phyloP scores from a whole-genome alignment of 2,113 vertebrate species.

The Lamprotornis superbus region DNA sequence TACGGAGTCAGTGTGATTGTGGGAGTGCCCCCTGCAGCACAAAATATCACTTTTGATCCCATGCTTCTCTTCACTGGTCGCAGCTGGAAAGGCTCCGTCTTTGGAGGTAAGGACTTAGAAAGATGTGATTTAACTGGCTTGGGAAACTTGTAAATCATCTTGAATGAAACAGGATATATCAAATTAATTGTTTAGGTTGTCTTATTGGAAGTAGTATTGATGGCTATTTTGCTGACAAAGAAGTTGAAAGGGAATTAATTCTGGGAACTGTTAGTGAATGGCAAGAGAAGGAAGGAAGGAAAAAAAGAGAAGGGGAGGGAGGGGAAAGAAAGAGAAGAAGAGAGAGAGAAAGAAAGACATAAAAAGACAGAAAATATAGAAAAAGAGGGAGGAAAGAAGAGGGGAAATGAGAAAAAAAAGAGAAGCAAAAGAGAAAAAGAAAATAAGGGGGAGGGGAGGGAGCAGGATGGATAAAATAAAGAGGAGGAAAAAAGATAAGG shows the following conservation, averaged over 20 bases:
- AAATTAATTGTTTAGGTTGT: neutral
- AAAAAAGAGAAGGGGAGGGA: neutral
- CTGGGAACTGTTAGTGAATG: neutral
- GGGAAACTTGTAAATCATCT: neutral
- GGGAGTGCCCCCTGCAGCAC: slow-evolving; percentile 71
- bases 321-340: neutral
- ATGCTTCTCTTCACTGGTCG: slow-evolving; percentile 77
- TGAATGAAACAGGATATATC: neutral
- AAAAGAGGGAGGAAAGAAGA: neutral
- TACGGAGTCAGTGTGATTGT: slow-evolving; percentile 79
- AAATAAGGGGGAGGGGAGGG: neutral
- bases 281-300: neutral
- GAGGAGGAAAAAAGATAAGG: neutral
- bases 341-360: neutral
- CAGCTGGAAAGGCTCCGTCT: slow-evolving; percentile 78
- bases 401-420: neutral
- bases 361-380: neutral
- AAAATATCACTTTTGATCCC: slow-evolving; percentile 67
- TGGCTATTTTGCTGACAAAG: neutral
- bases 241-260: neutral
- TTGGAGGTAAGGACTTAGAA: slow-evolving; percentile 77
- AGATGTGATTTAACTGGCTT: neutral
- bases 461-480: neutral
- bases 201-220: neutral
- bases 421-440: neutral